Evolutionary conservation across 2,113 vertebrate genomes (phyloP), one percentile per base, ranked within the genome.

Genomic region (Antigone vipio): DNA sequence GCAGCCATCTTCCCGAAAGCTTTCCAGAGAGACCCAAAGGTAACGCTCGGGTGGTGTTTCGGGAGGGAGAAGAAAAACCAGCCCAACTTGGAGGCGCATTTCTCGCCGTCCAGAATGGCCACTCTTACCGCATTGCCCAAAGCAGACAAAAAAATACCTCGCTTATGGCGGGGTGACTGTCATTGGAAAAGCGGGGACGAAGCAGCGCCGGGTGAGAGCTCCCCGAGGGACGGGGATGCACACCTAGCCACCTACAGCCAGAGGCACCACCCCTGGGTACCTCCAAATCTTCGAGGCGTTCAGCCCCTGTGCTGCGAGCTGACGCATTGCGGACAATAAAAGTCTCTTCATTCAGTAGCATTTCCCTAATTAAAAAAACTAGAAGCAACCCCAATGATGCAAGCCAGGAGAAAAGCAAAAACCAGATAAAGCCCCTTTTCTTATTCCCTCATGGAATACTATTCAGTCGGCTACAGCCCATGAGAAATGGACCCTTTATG

Each of bases 341-440:
- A 68, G 74, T 68, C 35, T 68, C 94, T 94, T 89, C 95, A 88
- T 71, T 73, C 87, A 75, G 69, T 64, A 82, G 77, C 58, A 9
- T 91, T 69, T 52, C 71, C 89, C 81, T 93, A 93, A 97, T 96
- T 96, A 94, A 93, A 78, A 95, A 96, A 97, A 67, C 56, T 82
- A 62, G 73, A 85, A 73, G 95, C 87, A 88, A 45, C 56, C 73
- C 40, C 7, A 91, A 35, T 7, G 69, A 53, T 93, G 87, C 58
- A 44, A 96, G 85, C 44, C 94, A 72, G 81, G 53, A 91, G 89
- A 76, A 88, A 76, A 68, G 58, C 29, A 81, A 91, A 91, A 92
- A 42, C 1, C 56, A 89, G 69, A 95, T 91, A 94, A 96, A 94
- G 85, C 67, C 49, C 47, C 81, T 79, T 95, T 95, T 92, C 93